These are phyloP conservation scores for Nesogale talazaci DNA, from an alignment of 2,113 vertebrate species.

Conservation along the genomic window DNA sequence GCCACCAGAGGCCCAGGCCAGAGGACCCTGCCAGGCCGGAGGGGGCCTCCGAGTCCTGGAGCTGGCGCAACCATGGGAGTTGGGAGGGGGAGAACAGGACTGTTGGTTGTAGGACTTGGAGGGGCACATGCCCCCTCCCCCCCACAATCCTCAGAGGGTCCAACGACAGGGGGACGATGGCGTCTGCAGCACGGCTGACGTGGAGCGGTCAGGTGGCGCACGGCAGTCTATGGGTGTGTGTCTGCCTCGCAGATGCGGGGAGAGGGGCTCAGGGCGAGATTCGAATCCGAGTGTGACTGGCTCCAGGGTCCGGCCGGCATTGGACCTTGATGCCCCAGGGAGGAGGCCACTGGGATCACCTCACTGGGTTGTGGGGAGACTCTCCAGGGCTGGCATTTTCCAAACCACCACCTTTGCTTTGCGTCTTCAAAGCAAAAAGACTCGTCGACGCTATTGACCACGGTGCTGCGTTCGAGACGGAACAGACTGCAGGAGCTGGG, in stretches of 20 bases:
- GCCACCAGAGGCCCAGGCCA: slow-evolving; percentile 63
- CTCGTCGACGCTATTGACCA: too few species aligned
- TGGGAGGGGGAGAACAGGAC: slow-evolving; percentile 54
- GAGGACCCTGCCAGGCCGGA: slow-evolving; percentile 62
- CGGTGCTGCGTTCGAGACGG: background rate
- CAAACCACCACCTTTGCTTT: background rate
- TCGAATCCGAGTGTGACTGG: background rate
- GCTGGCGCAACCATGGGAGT: slow-evolving; percentile 43
- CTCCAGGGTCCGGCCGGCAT: background rate
- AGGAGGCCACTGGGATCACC: too few species aligned
- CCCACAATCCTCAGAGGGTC: background rate
- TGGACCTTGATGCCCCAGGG: background rate
- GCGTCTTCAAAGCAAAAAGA: background rate
- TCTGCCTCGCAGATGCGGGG: background rate
- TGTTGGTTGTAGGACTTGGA: background rate
- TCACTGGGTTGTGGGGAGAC: background rate
- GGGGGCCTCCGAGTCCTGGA: slow-evolving; percentile 71
- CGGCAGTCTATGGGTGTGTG: background rate
- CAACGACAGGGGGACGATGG: background rate
- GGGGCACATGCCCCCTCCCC: background rate
- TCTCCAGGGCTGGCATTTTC: background rate
- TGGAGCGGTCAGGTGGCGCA: background rate
- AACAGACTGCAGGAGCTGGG: background rate
- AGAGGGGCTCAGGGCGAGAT: background rate
- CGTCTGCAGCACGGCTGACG: background rate